Evolutionary conservation across 2,113 vertebrate species (phyloP), one percentile per base, ranked within the genome.

Genomic region (Setophaga petechia): DNA sequence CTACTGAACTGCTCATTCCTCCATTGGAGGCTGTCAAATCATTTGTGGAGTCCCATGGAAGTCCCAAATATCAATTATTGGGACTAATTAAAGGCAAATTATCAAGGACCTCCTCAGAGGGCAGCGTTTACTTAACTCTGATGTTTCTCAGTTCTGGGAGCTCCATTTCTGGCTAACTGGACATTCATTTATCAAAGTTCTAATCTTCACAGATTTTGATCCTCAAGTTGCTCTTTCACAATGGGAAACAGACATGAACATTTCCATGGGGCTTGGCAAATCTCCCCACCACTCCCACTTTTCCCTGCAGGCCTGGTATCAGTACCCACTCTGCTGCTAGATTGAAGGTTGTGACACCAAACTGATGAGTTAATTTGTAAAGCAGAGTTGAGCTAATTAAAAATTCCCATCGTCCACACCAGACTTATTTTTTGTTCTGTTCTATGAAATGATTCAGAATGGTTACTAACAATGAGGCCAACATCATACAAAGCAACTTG

Each of bases 261-360:
- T 88, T 90, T 61, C 51, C 28, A 35, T 13, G 28, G 23, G 27
- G 15, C 39, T 31, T 49, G 43, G 54, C 31, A 86, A 66, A 62
- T 18, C 13, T 52, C 21, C 33, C 7, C 30, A 12, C 11, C 4
- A 6, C 18, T 57, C 67, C 8, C 10, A 4, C 3, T 35, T 67
- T 33, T 20, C 27, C 39, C 37, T 31, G 6, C 11, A 43, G n/a
- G 14, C 20, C 6, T 0, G 0, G 5, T 9, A 7, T 16, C 0
- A 1, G 17, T 23, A 10, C n/a, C 30, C 15, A 4, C 44, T 62
- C 47, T 47, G n/a, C 35, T 89, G 43, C 68, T 30, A 0, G 2
- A 37, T n/a, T 44, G 55, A 66, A 77, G 28, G 15, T 2, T 63
- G 30, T 30, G 62, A 21, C 37, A 6, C 35, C 61, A 21, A 93